Evolutionary conservation across 2,888 invertebrate species (phyloP).

Genomic region (Thymelicus acteon): DNA sequence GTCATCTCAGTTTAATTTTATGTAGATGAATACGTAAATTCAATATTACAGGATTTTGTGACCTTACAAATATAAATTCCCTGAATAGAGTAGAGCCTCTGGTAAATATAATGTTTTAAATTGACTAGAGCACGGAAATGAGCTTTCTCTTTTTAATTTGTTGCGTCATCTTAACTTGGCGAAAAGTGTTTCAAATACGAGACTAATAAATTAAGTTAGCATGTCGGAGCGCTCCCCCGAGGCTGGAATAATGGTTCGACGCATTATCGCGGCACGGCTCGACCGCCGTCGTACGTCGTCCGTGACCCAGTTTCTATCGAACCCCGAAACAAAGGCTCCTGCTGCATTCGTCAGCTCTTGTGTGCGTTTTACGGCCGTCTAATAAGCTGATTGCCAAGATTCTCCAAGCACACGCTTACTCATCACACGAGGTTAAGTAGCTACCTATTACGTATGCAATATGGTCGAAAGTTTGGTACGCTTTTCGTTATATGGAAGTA

Average conservation of each 20-base stretch:
- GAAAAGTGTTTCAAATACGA: constrained; percentile 39
- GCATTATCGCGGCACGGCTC: constrained; percentile 49
- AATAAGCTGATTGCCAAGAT: background rate
- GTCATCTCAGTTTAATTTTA: too few species aligned
- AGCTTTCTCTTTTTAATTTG: constrained; percentile 31
- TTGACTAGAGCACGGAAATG: background rate
- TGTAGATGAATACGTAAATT: too few species aligned
- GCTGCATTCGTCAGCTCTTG: constrained; percentile 25
- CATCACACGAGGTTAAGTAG: background rate
- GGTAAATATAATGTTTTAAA: background rate
- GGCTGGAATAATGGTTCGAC: constrained; percentile 49
- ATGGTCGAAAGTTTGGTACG: background rate
- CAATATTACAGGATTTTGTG: too few species aligned
- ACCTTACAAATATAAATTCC: too few species aligned
- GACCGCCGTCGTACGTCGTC: constrained; percentile 34
- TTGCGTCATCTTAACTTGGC: constrained; percentile 28
- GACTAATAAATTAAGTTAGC: constrained; percentile 42
- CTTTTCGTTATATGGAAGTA: too few species aligned
- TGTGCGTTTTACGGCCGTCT: constrained; percentile 25
- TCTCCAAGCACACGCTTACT: background rate
- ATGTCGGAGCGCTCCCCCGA: constrained; percentile 47
- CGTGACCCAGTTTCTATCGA: constrained; percentile 54
- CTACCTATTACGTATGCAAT: background rate
- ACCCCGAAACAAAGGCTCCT: constrained; percentile 41
- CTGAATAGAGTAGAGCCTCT: too few species aligned